Base-by-base conservation (phyloP, 2,113 vertebrate species). In the Stercorarius parasiticus region DNA sequence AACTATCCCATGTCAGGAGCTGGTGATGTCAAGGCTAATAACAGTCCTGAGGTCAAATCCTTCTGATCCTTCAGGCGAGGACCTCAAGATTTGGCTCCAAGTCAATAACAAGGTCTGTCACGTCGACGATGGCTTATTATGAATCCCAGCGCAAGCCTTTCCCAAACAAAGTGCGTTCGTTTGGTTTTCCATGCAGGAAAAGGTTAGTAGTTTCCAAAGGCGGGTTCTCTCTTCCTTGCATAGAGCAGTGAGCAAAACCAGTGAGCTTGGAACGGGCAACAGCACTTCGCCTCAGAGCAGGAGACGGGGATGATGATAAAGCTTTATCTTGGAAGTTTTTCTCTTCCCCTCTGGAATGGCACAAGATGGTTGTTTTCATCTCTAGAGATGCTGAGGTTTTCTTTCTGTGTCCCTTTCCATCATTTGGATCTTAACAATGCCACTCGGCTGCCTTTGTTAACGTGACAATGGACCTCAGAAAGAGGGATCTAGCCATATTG, bases 11-110 rank as follows among this genome's bases (percentile, higher is more conserved):
- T 97, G 97, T 96, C 97, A 97, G 96, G 95, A 96, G 91, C 83
- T 77, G 86, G 82, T 95, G 96, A 95, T 97, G 97, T 95, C 96
- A 97, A 96, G 96, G 91, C 94, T 96, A 97, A 97, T 96, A 97
- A 97, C 97, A 97, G 96, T 97, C 89, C 93, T 91, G 87, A 87
- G 95, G 95, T 95, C 97, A 95, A 74, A 96, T 62, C 94, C 74
- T 94, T 45, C 83, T 91, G 83, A 94, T 96, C 91, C 95, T 97
- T 95, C 94, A 96, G 91, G 86, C 93, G 86, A 96, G 74, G 94
- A 86, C 82, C 81, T 95, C 89, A 95, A 95, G 96, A 90, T 94
- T 95, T 97, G 97, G 96, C 95, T 95, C 64, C 67, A 22, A 70
- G 86, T 97, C 97, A 97, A 91, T 71, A 85, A 71, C 84, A 82